Base-by-base conservation (phyloP, 2,113 vertebrate genomes). In the Oncorhynchus mykiss region DNA sequence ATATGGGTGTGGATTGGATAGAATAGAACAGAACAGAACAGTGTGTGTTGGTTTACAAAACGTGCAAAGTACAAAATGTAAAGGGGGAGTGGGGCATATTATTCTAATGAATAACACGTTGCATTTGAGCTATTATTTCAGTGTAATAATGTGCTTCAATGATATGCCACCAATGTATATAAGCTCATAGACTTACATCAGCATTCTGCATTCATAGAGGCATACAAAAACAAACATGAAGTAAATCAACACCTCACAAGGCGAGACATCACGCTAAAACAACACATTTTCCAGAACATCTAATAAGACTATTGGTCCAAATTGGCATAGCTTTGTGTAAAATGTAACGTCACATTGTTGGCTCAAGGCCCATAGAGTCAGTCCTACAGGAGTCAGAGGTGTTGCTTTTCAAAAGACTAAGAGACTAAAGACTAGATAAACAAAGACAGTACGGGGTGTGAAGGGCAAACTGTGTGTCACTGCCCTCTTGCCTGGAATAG, bases 391-490 rank as follows among this genome's bases (percentile, higher is more conserved):
- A 69, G 74, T 80, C 78, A 71, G n/a, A 34, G 22, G 24, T 69
- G 51, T 67, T 66, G 72, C 72, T 77, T 80, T 78, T 77, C 69
- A 77, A 45, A 71, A 20, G 68, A 13, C 5, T 27, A 45, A 49
- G 51, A 69, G 22, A 67, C 51, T 75, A 67, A 69, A 73, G 18
- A 67, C 49, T 27, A 71, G 34, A 72, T 70, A 73, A 67, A 72
- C 71, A 74, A 49, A 39, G 31, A 71, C n/a, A 68, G 64, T 72
- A 70, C 51, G 70, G 73, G 73, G 78, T 75, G 72, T 79, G 18
- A 11, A 73, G 13, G 81, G n/a, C 62, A 25, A 51, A 57, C 74
- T 39, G 34, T 60, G 78, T 62, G 76, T 76, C 80, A 65, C 29
- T 74, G 73, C 71, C 75, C 76, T 54, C 73, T 34, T 78, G 72